These are phyloP conservation scores for Cephalopholis sonnerati DNA, from an alignment of 2,113 vertebrate species.

Conservation along the genomic window DNA sequence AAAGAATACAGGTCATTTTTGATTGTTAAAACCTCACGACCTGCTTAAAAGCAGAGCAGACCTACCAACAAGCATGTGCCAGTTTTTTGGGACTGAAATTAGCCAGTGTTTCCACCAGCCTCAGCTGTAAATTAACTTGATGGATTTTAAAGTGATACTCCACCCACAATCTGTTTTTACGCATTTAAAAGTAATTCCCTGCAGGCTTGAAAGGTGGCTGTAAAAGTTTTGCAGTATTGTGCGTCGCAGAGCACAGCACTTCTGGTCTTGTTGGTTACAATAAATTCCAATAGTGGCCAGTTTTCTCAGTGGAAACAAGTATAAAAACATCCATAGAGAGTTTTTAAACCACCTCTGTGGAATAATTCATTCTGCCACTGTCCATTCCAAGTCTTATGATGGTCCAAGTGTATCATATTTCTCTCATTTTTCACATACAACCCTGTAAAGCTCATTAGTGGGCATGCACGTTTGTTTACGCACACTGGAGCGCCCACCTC, in stretches of 20 bases:
- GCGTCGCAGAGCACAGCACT: slow-evolving; percentile 18
- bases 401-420: slow-evolving; percentile 14
- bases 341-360: slow-evolving; percentile 11
- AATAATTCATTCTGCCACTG: neutral
- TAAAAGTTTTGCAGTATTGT: slow-evolving; percentile 24
- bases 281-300: slow-evolving; percentile 37
- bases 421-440: slow-evolving; percentile 6
- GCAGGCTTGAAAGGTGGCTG: slow-evolving; percentile 42
- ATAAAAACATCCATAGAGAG: slow-evolving; percentile 20
- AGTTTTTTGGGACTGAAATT: slow-evolving; percentile 32
- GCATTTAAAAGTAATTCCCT: slow-evolving; percentile 54
- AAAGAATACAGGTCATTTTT: slow-evolving; percentile 16
- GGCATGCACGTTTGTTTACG: neutral
- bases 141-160: slow-evolving; percentile 58
- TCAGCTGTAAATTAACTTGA: slow-evolving; percentile 53
- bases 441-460: slow-evolving; percentile 11
- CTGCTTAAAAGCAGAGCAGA: slow-evolving; percentile 19
- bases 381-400: neutral
- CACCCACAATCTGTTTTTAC: slow-evolving; percentile 48
- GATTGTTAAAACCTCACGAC: slow-evolving; percentile 13
- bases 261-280: slow-evolving; percentile 30
- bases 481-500: neutral
- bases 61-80: slow-evolving; percentile 3
- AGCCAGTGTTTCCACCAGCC: slow-evolving; percentile 64
- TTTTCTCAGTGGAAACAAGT: slow-evolving; percentile 34